These are phyloP conservation scores for Halyomorpha halys DNA, from an alignment of 1,140 invertebrate species.

Conservation along the genomic window DNA sequence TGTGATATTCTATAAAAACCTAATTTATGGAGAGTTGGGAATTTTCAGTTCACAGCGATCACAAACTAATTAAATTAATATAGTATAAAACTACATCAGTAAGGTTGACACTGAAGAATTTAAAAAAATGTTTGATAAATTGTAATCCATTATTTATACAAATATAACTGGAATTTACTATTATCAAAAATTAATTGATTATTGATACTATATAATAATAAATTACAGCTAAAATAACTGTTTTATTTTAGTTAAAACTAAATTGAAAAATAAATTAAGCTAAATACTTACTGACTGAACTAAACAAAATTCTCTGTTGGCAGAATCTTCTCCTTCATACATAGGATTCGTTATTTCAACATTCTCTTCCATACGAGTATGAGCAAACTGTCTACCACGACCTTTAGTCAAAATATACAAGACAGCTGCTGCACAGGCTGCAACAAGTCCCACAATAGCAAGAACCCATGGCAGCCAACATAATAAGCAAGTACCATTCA, in stretches of 20 bases:
- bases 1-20: too few species aligned
- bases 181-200: neutral
- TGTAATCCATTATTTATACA: neutral
- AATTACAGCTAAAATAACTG: too few species aligned
- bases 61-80: too few species aligned
- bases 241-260: neutral
- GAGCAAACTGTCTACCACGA: conserved; percentile 53
- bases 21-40: too few species aligned
- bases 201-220: too few species aligned
- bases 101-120: too few species aligned
- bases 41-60: too few species aligned
- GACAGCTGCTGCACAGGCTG: too few species aligned
- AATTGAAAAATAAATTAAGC: neutral
- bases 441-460: neutral
- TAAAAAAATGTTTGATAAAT: neutral
- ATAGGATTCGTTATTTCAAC: conserved; percentile 77
- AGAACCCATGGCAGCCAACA: conserved; percentile 5
- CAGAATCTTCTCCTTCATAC: conserved; percentile 59
- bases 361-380: conserved; percentile 66
- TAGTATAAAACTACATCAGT: too few species aligned
- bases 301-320: conserved; percentile 37
- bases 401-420: too few species aligned
- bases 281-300: conserved; percentile 12
- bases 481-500: neutral
- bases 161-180: neutral